A percentile compares a stretch with the other conserved stretches of the same genome.
These are phyloP conservation scores for Psittacara wagleri DNA, from an alignment of 2,113 vertebrate genomes.

Conservation along the genomic window DNA sequence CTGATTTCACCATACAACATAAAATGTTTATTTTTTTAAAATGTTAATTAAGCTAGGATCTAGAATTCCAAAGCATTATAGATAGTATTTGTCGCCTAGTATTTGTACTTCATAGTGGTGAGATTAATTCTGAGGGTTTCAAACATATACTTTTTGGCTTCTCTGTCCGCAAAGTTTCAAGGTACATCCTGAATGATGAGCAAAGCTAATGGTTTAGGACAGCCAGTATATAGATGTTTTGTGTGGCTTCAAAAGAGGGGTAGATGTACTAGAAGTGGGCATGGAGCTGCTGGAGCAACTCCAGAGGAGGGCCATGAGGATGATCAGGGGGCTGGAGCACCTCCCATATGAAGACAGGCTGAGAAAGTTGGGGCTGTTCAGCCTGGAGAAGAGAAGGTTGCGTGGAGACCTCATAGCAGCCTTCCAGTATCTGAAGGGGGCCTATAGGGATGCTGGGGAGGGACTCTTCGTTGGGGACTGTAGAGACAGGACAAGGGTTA, in stretches of 20 bases:
- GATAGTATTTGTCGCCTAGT: neutral
- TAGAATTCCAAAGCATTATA: neutral
- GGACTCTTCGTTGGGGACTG: too few relatives aligned
- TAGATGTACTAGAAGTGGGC: neutral
- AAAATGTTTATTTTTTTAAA: neutral
- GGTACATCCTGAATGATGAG: neutral
- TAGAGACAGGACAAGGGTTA: too few relatives aligned
- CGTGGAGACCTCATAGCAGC: too few relatives aligned
- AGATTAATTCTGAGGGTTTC: neutral
- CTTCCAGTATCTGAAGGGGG: too few relatives aligned
- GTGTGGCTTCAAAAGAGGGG: neutral
- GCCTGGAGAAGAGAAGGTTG: too few relatives aligned
- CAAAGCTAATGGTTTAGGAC: neutral
- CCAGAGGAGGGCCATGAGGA: too few relatives aligned
- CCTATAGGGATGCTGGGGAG: too few relatives aligned
- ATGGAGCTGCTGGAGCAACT: too few relatives aligned
- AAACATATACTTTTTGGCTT: neutral
- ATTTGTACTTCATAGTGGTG: neutral
- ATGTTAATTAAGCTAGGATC: neutral
- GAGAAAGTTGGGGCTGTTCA: too few relatives aligned
- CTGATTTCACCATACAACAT: neutral
- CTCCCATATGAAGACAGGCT: too few relatives aligned
- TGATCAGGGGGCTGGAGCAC: too few relatives aligned
- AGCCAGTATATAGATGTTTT: neutral
- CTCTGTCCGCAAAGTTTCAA: neutral